Evolutionary conservation across 2,888 invertebrate species (phyloP).

Genomic region (Calliscelio sp.): DNA sequence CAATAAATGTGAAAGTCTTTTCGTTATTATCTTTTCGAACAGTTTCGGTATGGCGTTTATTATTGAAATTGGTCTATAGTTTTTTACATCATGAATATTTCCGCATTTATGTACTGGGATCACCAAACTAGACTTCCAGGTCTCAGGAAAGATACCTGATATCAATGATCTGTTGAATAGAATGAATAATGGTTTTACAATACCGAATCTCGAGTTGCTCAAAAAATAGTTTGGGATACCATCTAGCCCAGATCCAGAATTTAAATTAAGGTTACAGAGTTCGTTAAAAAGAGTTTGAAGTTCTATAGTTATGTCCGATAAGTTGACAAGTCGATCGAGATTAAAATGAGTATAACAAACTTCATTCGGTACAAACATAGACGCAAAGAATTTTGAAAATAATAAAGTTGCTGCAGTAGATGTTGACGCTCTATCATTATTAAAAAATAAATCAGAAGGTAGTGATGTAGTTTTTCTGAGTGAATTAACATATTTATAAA

Average conservation of each 20-base stretch:
- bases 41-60: no score
- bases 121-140: no score
- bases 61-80: no score
- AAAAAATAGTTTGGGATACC: conserved; percentile 5
- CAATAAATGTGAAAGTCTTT: no score
- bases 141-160: no score
- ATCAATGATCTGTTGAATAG: no score
- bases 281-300: background rate
- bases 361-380: background rate
- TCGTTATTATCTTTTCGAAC: no score
- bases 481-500: background rate
- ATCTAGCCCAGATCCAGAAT: background rate
- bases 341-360: background rate
- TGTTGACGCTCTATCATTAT: background rate
- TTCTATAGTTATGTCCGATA: background rate
- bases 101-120: no score
- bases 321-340: background rate
- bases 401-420: background rate
- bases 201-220: background rate
- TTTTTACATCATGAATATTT: no score
- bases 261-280: background rate
- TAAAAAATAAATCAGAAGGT: background rate
- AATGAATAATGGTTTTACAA: background rate
- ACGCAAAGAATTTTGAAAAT: background rate
- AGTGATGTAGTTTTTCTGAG: background rate